Evolutionary conservation across 2,888 invertebrate species (phyloP).

Genomic region (Andrena flavipes): DNA sequence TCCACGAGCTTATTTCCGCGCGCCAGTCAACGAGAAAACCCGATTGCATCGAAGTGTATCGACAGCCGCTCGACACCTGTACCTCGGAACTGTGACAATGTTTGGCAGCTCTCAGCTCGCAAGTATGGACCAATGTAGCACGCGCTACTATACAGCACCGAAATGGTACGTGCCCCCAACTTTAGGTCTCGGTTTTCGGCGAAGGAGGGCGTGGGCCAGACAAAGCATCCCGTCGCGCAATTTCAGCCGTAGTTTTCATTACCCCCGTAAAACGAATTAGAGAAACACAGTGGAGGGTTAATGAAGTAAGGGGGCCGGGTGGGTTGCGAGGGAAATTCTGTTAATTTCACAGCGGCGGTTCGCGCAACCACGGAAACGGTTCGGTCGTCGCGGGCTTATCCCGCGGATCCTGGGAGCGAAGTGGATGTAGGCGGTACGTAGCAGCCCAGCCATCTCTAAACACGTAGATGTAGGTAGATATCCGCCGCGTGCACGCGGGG

Average conservation of each 20-base stretch:
- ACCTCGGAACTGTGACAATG: slow-evolving; percentile 4
- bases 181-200: slow-evolving; percentile 33
- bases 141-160: not conserved
- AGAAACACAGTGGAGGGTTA: slow-evolving; percentile 60
- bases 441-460: not conserved
- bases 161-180: slow-evolving; percentile 12
- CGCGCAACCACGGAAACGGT: slow-evolving; percentile 52
- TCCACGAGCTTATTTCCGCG: not conserved
- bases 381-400: slow-evolving; percentile 51
- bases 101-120: not conserved
- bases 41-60: not conserved
- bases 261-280: slow-evolving; percentile 59
- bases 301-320: slow-evolving; percentile 36
- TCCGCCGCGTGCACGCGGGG: slow-evolving; percentile 4
- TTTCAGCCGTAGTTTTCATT: slow-evolving; percentile 56
- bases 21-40: not conserved
- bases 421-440: slow-evolving; percentile 17
- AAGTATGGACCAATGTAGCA: not conserved
- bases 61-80: not conserved
- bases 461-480: slow-evolving; percentile 5
- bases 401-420: slow-evolving; percentile 21
- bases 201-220: slow-evolving; percentile 9
- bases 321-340: slow-evolving; percentile 46
- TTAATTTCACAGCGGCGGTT: slow-evolving; percentile 66
- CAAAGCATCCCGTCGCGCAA: slow-evolving; percentile 56